These are phyloP conservation scores for Laticauda laticaudata DNA, from an alignment of 2,113 vertebrate genomes.

Conservation along the genomic window DNA sequence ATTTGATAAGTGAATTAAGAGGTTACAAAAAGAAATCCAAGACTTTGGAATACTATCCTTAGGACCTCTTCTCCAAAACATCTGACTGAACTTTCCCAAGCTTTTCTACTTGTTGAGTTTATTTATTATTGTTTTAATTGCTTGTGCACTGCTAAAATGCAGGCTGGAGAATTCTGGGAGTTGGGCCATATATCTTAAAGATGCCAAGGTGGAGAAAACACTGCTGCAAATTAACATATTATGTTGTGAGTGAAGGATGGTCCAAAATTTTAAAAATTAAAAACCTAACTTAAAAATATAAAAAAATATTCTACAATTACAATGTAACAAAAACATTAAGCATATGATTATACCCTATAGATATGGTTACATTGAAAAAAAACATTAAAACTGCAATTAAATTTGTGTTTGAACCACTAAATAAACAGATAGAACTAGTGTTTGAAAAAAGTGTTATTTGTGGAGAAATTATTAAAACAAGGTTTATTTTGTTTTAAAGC, in stretches of 20 bases:
- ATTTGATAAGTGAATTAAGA: background rate
- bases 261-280: background rate
- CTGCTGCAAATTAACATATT: background rate
- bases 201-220: background rate
- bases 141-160: background rate
- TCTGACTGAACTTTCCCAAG: background rate
- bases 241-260: background rate
- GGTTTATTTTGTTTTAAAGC: slow-evolving; percentile 14
- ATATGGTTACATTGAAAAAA: slow-evolving; percentile 40
- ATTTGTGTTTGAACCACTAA: background rate
- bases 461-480: background rate
- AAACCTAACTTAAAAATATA: background rate
- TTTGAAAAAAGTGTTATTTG: slow-evolving; percentile 15
- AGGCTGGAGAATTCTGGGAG: background rate
- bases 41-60: too few species aligned
- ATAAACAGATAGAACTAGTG: background rate
- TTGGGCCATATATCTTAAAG: background rate
- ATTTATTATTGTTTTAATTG: background rate
- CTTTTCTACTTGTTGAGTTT: background rate
- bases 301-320: slow-evolving; percentile 4
- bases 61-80: background rate
- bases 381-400: background rate
- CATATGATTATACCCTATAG: slow-evolving; percentile 28
- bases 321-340: slow-evolving; percentile 7
- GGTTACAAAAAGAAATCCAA: background rate